phyloP scores from a whole-genome alignment of 2,797 vertebrate species.

The Cossypha polioptera region DNA sequence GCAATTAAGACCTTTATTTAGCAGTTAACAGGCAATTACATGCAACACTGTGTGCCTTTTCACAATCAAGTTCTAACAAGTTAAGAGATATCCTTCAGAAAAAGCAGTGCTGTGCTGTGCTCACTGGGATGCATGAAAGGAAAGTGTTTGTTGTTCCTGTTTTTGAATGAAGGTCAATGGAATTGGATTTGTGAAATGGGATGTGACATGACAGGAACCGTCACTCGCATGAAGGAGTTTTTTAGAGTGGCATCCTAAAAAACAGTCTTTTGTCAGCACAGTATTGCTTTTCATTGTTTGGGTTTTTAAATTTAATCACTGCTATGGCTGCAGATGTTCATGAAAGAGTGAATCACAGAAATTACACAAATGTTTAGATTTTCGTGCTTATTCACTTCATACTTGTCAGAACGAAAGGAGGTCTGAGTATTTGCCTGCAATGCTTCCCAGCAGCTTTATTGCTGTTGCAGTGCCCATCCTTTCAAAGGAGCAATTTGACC shows the following conservation, averaged over 20 bases:
- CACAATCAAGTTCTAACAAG: conserved; percentile 14
- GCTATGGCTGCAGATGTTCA: not conserved
- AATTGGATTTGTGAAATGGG: not conserved
- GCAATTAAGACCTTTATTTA: conserved; percentile 17
- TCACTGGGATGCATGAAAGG: not conserved
- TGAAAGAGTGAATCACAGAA: not conserved
- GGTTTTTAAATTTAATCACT: not conserved
- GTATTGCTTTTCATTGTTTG: not conserved
- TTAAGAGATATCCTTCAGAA: not conserved
- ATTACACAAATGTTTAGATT: not conserved
- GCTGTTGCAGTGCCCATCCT: not conserved
- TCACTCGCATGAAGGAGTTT: not conserved
- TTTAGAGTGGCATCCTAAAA: not conserved
- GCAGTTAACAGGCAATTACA: not conserved
- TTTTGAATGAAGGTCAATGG: not conserved
- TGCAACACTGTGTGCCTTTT: not conserved
- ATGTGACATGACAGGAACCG: not conserved
- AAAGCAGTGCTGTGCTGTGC: not conserved
- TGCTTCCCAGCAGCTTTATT: not conserved
- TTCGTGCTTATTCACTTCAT: not conserved
- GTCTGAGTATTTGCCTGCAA: not conserved
- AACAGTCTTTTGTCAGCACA: not conserved
- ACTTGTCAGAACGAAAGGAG: not conserved
- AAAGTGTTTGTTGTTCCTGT: not conserved
- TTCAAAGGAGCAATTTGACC: not conserved